Conservation (phyloP, 92 coral and sea anemone genomes). For the Scolanthus callimorphus region DNA sequence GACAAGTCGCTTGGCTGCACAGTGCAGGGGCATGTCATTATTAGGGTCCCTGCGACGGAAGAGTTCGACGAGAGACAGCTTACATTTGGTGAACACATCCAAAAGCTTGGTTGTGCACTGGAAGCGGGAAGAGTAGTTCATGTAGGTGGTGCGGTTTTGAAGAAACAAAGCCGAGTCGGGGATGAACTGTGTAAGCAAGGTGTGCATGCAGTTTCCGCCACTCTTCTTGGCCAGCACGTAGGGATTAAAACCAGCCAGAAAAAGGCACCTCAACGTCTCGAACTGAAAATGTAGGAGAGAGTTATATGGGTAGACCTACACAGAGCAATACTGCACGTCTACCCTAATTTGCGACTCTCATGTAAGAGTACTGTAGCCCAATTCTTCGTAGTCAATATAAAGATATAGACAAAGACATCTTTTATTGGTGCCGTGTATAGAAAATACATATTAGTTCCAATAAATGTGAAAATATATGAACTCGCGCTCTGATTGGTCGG, state of each 20-base stretch:
- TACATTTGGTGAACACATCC: background rate
- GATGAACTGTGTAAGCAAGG: background rate
- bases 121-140: background rate
- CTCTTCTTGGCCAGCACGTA: too few relatives aligned
- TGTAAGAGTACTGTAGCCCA: too few relatives aligned
- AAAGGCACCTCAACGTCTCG: background rate
- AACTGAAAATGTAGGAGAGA: background rate
- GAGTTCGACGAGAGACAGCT: background rate
- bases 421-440: too few relatives aligned
- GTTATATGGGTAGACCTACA: too few relatives aligned
- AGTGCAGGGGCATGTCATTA: conserved; percentile 28
- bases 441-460: too few relatives aligned
- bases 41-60: conserved; percentile 6
- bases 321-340: too few relatives aligned
- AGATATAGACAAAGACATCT: too few relatives aligned
- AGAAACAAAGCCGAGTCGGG: background rate
- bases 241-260: conserved; percentile 1
- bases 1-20: conserved; percentile 10
- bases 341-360: too few relatives aligned
- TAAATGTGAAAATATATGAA: too few relatives aligned
- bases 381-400: too few relatives aligned
- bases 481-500: too few relatives aligned
- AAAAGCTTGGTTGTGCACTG: background rate
- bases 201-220: background rate
- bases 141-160: background rate